Base-by-base conservation (phyloP, 1,140 invertebrate genomes). In the Popillia japonica region DNA sequence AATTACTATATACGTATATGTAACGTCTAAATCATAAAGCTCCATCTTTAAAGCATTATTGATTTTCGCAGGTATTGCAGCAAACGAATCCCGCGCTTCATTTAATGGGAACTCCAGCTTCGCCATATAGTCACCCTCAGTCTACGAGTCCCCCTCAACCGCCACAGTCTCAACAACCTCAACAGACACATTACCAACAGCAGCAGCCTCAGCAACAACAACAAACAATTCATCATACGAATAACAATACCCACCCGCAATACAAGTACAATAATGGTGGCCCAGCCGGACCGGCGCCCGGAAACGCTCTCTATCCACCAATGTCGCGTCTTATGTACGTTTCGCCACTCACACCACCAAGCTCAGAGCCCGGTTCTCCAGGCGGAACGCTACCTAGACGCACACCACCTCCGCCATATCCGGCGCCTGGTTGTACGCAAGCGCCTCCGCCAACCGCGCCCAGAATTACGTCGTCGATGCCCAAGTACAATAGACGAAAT, bases 401-500 rank as follows among this genome's bases (percentile, higher is more conserved):
- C 81, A 92, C 91, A 81, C 91, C 91, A 79, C 91, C 91, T 80
- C 91, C 91, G 78, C 89, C 89, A 78, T 91, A 91, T 82, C 90
- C 88, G 1, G 90, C 90, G 68, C 88, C 88, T 6, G 86, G 88
- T 82, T 84, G 85, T 80, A 88, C 86, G 85, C 88, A 86, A 80
- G 87, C 84, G 44, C 87, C 81, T 68, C 78, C 87, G 86, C 78
- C 84, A 84, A 8, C 87, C 87, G 81, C 84, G 76, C 77, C 83
- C n/a, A 78, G 83, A 83, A 80, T 86, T 81, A 79, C 82, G 27
- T 87, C 83, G 79, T 83, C 85, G 48, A 64, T 79, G 8, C 84
- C 87, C 59, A 93, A 93, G 84, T 98, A 97, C 89, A 98, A 98
- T 88, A 90, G 97, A 80, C 91, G 96, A 82, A 98, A 98, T 87